Conservation (phyloP, 2,113 vertebrate genomes). For the Corydoras sp. region DNA sequence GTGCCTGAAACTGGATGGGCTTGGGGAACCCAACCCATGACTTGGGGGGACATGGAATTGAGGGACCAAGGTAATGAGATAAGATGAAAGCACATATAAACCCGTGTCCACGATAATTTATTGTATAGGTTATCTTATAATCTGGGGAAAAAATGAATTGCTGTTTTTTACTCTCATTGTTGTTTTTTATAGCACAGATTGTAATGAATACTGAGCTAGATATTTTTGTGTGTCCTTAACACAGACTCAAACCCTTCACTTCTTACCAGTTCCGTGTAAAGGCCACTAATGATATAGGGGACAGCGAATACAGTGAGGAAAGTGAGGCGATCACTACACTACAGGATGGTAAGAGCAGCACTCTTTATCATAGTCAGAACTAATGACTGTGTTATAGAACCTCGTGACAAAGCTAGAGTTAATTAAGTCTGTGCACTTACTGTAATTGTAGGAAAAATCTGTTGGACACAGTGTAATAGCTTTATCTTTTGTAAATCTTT, state of each 20-base stretch:
- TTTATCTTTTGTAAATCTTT: slow-evolving; percentile 22
- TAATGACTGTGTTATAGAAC: not conserved
- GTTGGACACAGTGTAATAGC: slow-evolving; percentile 21
- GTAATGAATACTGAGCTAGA: no score
- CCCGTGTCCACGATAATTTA: no score
- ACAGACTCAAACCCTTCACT: slow-evolving; percentile 92
- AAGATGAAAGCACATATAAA: no score
- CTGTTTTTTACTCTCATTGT: no score
- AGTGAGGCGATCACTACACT: slow-evolving; percentile 92
- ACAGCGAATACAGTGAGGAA: slow-evolving; percentile 93
- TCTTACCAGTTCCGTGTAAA: slow-evolving; percentile 95
- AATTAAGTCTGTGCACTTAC: slow-evolving; percentile 4
- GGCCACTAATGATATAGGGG: slow-evolving; percentile 94
- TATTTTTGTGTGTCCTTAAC: not conserved
- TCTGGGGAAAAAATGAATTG: no score
- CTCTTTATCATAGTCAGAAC: not conserved
- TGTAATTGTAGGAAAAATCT: not conserved
- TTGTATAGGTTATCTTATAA: no score
- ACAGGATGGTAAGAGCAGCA: slow-evolving; percentile 80
- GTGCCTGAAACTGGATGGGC: no score
- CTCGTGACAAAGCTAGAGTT: not conserved
- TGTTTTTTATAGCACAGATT: no score
- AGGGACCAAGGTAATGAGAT: no score
- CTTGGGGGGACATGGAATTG: no score
- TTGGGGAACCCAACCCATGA: no score